A percentile compares a stretch with the other conserved stretches of the same genome.
These are phyloP conservation scores for Aphelenchoides fujianensis DNA, from an alignment of 1,140 invertebrate species.

Conservation along the genomic window DNA sequence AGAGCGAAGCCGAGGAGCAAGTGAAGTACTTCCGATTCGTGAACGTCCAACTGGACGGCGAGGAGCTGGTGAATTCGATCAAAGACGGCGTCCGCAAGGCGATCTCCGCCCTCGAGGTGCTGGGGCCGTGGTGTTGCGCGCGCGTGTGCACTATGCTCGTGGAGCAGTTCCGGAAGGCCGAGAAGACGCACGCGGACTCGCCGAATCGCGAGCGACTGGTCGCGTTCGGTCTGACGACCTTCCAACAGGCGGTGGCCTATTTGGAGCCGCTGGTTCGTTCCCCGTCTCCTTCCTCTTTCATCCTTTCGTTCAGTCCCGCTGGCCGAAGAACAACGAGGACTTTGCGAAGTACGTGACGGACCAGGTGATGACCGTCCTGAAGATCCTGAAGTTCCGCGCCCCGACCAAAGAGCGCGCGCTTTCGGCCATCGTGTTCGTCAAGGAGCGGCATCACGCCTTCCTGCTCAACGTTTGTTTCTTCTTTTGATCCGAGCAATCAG, in stretches of 20 bases:
- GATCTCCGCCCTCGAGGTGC: not conserved
- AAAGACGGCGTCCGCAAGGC: not conserved
- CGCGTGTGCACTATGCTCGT: not conserved
- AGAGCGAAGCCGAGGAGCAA: conserved; percentile 9
- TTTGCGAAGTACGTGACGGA: not conserved
- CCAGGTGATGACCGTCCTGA: not conserved
- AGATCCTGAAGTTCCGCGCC: not conserved
- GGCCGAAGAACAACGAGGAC: not conserved
- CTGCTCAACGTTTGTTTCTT: conserved; percentile 43
- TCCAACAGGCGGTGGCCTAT: not conserved
- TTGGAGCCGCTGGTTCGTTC: conserved; percentile 2
- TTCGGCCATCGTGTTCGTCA: conserved; percentile 53
- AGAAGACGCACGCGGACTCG: not conserved
- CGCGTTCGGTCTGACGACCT: not conserved
- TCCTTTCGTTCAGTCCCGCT: not conserved
- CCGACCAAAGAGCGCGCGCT: conserved; percentile 25
- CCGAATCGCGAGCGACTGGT: not conserved
- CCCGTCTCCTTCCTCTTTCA: not conserved
- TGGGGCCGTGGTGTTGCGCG: not conserved
- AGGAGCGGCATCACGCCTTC: conserved; percentile 55
- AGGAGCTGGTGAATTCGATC: conserved; percentile 1
- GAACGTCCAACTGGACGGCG: not conserved
- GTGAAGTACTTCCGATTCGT: not conserved
- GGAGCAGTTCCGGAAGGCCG: conserved; percentile 10
- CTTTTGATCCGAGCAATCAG: not conserved